Evolutionary conservation across 1,140 invertebrate genomes (phyloP).

Genomic region (Luehdorfia chinensis): DNA sequence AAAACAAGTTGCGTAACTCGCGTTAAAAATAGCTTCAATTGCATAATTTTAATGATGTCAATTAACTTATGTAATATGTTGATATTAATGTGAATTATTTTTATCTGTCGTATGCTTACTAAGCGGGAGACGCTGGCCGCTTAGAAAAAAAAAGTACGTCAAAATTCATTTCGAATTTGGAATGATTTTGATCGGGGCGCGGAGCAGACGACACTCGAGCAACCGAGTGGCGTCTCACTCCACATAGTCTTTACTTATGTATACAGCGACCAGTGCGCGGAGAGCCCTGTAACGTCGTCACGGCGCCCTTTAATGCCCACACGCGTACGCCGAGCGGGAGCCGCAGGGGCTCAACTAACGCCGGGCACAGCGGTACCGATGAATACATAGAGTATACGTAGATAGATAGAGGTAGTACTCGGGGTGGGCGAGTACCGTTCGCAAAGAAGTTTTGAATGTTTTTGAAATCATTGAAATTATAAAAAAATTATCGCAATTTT

Average conservation of each 20-base stretch:
- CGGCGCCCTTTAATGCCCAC: constrained; percentile 10
- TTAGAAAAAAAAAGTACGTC: constrained; percentile 41
- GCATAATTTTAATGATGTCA: neutral
- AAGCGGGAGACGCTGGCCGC: constrained; percentile 1
- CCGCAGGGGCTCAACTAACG: constrained; percentile 29
- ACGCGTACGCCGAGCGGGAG: constrained; percentile 24
- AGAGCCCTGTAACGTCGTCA: constrained; percentile 47
- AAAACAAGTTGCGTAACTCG: constrained; percentile 7
- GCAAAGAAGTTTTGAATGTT: too few relatives aligned
- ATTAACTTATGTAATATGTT: constrained; percentile 1
- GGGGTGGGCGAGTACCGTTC: constrained; percentile 59
- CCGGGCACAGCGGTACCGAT: constrained; percentile 47
- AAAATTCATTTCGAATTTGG: constrained; percentile 61
- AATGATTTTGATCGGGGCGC: constrained; percentile 68
- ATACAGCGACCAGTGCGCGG: constrained; percentile 30
- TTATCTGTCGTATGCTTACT: too few relatives aligned
- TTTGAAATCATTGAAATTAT: constrained; percentile 11
- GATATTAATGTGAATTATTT: neutral
- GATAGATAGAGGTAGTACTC: constrained; percentile 47
- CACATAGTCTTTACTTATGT: constrained; percentile 64
- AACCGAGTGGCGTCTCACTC: constrained; percentile 50
- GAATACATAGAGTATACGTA: constrained; percentile 51
- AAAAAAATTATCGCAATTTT: too few relatives aligned
- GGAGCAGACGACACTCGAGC: constrained; percentile 70
- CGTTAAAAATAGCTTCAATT: constrained; percentile 9